These are phyloP conservation scores for Orestias chungarensis DNA, from an alignment of 2,797 vertebrate genomes.

Conservation along the genomic window DNA sequence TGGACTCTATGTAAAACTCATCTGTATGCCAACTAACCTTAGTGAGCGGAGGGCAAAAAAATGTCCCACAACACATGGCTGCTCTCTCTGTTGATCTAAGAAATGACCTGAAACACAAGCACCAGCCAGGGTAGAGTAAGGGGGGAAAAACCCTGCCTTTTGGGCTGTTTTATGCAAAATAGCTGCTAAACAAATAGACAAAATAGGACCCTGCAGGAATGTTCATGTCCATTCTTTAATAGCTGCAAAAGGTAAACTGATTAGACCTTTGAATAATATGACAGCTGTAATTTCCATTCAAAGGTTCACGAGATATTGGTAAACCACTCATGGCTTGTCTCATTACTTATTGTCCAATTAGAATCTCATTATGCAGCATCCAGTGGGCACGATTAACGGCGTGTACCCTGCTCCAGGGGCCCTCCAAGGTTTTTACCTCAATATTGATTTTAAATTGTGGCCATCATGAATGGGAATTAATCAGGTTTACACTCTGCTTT, in stretches of 20 bases:
- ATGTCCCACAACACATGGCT: conserved; percentile 48
- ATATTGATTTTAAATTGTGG: conserved; percentile 73
- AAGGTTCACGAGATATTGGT: conserved; percentile 80
- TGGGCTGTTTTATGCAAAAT: conserved; percentile 21
- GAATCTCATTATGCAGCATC: conserved; percentile 80
- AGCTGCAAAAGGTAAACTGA: conserved; percentile 77
- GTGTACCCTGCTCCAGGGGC: conserved; percentile 74
- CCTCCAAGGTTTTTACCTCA: conserved; percentile 56
- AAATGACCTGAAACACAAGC: conserved; percentile 29
- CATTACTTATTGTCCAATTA: conserved; percentile 83
- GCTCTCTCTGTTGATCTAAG: conserved; percentile 28
- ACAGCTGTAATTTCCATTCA: conserved; percentile 74
- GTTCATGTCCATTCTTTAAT: conserved; percentile 72
- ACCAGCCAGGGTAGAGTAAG: conserved; percentile 6
- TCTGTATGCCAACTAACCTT: conserved; percentile 65
- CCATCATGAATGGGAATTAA: conserved; percentile 68
- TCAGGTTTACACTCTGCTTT: conserved; percentile 58
- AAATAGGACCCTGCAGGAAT: conserved; percentile 62
- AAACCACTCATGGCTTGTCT: conserved; percentile 75
- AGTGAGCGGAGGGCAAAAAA: conserved; percentile 46
- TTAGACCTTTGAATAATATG: conserved; percentile 75
- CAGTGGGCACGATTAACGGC: conserved; percentile 72
- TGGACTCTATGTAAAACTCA: conserved; percentile 49
- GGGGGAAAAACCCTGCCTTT: background rate
- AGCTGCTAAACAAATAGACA: conserved; percentile 23